Conservation (phyloP, 2,888 invertebrate genomes). For the Carcina quercana region DNA sequence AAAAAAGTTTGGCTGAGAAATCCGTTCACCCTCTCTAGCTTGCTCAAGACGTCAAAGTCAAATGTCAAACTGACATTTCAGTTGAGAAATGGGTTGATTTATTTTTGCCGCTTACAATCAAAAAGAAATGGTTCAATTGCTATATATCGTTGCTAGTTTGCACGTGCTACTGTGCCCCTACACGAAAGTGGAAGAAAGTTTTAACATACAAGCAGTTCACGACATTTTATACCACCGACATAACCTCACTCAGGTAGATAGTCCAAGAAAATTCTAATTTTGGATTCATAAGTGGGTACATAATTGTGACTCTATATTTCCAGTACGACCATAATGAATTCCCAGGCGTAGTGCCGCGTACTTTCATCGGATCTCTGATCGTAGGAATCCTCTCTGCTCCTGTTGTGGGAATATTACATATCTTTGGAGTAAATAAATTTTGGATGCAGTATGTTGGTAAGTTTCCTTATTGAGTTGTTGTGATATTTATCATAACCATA, state of each 20-base stretch:
- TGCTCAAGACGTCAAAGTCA: too few species aligned
- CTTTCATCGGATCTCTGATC: constrained; percentile 93
- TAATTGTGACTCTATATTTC: constrained; percentile 34
- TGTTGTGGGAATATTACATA: constrained; percentile 78
- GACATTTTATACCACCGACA: constrained; percentile 93
- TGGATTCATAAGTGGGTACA: constrained; percentile 42
- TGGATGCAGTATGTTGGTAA: constrained; percentile 92
- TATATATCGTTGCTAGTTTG: constrained; percentile 83
- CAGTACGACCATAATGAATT: constrained; percentile 99
- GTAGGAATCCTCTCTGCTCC: constrained; percentile 88
- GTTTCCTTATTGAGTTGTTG: constrained; percentile 22
- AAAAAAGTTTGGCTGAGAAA: too few species aligned
- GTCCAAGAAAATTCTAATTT: constrained; percentile 58
- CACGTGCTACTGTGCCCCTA: constrained; percentile 93
- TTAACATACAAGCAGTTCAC: constrained; percentile 98
- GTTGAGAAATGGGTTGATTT: constrained; percentile 37
- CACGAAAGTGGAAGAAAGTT: constrained; percentile 99
- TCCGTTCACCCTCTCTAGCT: too few species aligned
- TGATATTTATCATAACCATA: background rate
- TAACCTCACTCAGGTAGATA: constrained; percentile 87
- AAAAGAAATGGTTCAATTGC: constrained; percentile 80
- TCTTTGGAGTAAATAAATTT: constrained; percentile 85
- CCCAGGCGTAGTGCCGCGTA: constrained; percentile 97
- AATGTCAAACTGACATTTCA: background rate
- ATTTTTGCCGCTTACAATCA: constrained; percentile 24